Evolutionary conservation across 64 coral and sea anemone species (phyloP).

Genomic region (Porites lutea): DNA sequence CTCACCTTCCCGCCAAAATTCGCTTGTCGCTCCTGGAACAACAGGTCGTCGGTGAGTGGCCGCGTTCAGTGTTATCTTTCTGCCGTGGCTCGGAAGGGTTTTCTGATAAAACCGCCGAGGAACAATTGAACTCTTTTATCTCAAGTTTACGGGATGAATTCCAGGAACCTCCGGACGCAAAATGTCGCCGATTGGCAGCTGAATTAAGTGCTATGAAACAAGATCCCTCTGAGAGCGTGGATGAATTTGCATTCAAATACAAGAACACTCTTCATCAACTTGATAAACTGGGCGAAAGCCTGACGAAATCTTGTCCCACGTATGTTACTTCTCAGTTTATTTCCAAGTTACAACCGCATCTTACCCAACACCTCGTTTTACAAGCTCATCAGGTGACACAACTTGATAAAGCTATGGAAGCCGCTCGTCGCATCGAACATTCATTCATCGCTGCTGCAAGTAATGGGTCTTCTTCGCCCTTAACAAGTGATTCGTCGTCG

Average conservation of each 20-base stretch:
- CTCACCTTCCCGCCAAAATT: neutral
- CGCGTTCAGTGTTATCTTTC: slow-evolving; percentile 33
- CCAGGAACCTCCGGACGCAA: too few species aligned
- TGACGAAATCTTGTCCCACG: neutral
- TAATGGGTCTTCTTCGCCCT: neutral
- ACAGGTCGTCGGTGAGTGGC: slow-evolving; percentile 48
- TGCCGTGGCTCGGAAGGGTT: too few species aligned
- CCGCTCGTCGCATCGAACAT: slow-evolving; percentile 14
- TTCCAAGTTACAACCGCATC: slow-evolving; percentile 35
- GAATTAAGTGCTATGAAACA: slow-evolving; percentile 33
- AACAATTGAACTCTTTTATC: too few species aligned
- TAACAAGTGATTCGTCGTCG: neutral
- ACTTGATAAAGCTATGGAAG: neutral
- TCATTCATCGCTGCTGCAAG: slow-evolving; percentile 1
- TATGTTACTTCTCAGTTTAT: slow-evolving; percentile 39
- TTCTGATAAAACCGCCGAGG: too few species aligned
- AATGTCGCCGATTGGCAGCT: too few species aligned
- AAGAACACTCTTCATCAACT: slow-evolving; percentile 30
- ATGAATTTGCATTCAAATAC: slow-evolving; percentile 31
- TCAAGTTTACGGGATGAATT: too few species aligned
- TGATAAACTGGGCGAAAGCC: slow-evolving; percentile 9
- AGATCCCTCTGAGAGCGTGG: neutral
- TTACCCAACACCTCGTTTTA: slow-evolving; percentile 23
- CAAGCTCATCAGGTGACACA: neutral
- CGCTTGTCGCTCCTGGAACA: slow-evolving; percentile 46